These are phyloP conservation scores for Acleris literana DNA, from an alignment of 2,888 invertebrate species.

Conservation along the genomic window DNA sequence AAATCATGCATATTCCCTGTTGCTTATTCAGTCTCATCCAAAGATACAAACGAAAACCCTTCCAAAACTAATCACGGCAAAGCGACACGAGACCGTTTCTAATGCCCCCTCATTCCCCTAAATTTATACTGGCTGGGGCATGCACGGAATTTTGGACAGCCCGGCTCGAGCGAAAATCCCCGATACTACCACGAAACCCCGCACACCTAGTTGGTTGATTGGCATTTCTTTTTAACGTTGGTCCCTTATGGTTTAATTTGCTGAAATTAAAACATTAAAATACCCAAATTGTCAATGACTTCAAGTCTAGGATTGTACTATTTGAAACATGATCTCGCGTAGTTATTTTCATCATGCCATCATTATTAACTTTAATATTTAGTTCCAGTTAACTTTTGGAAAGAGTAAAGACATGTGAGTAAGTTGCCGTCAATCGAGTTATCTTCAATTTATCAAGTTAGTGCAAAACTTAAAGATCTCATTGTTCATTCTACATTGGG, in stretches of 20 bases:
- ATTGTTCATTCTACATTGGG: too few relatives aligned
- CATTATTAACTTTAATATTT: too few relatives aligned
- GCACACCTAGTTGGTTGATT: conserved; percentile 11
- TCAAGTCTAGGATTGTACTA: background rate
- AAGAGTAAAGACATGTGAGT: too few relatives aligned
- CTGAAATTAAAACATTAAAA: background rate
- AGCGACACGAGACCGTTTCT: background rate
- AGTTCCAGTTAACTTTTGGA: too few relatives aligned
- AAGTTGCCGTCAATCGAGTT: too few relatives aligned
- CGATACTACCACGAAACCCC: conserved; percentile 1
- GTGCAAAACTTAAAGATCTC: too few relatives aligned
- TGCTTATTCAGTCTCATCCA: too few relatives aligned
- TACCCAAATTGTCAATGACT: background rate
- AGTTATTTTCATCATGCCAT: too few relatives aligned
- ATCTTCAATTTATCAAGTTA: too few relatives aligned
- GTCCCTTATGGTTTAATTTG: background rate
- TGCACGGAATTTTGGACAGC: conserved; percentile 9
- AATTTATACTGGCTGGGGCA: conserved; percentile 13
- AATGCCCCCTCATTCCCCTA: conserved; percentile 3
- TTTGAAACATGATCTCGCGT: background rate
- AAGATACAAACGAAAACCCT: background rate
- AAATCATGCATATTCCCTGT: too few relatives aligned
- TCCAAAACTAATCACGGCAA: conserved; percentile 11
- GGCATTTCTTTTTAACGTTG: conserved; percentile 7
- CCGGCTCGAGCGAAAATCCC: conserved; percentile 7